phyloP scores from a whole-genome alignment of 2,888 invertebrate genomes.

The Drosophila leonis region DNA sequence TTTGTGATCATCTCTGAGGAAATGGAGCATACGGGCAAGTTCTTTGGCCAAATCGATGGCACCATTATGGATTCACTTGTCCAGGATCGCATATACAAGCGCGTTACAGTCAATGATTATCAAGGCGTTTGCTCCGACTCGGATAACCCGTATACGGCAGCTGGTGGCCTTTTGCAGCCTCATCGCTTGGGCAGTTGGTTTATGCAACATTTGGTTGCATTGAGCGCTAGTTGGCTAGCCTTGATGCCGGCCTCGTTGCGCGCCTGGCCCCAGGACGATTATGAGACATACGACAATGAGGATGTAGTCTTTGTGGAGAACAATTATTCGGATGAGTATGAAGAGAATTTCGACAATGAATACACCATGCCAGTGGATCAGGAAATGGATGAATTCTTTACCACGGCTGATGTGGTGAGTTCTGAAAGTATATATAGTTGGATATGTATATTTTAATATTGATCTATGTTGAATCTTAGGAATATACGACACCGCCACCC shows the following conservation, averaged over 20 bases:
- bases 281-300: slow-evolving; percentile 81
- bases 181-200: slow-evolving; percentile 81
- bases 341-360: slow-evolving; percentile 83
- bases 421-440: not conserved
- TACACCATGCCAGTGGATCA: slow-evolving; percentile 83
- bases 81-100: slow-evolving; percentile 95
- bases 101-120: slow-evolving; percentile 94
- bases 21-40: slow-evolving; percentile 93
- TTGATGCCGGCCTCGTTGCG: slow-evolving; percentile 80
- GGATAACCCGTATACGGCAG: slow-evolving; percentile 86
- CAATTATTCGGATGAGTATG: slow-evolving; percentile 84
- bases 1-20: slow-evolving; percentile 96
- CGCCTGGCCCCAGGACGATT: slow-evolving; percentile 85
- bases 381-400: slow-evolving; percentile 83
- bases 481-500: slow-evolving; percentile 83
- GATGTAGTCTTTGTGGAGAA: slow-evolving; percentile 83
- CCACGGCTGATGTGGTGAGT: slow-evolving; percentile 84
- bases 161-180: slow-evolving; percentile 79
- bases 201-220: slow-evolving; percentile 81
- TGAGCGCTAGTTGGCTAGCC: slow-evolving; percentile 83
- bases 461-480: slow-evolving; percentile 56
- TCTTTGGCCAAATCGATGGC: slow-evolving; percentile 97
- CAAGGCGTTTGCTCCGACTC: slow-evolving; percentile 93
- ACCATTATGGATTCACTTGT: slow-evolving; percentile 97
- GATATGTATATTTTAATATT: not conserved